Conservation (phyloP, 1,140 invertebrate genomes). For the Chelonus insularis region DNA sequence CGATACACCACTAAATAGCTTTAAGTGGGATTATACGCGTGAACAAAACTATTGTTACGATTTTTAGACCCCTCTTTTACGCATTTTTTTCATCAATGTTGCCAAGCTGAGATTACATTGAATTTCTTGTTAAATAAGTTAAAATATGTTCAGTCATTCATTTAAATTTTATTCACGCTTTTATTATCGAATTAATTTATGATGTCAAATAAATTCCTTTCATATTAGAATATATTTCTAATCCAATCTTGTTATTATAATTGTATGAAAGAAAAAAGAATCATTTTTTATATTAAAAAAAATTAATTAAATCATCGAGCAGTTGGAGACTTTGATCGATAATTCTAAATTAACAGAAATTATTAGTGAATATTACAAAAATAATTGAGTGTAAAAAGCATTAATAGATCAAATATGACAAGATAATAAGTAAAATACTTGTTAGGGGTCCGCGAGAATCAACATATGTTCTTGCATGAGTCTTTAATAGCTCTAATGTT, state of each 20-base stretch:
- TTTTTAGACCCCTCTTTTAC: constrained; percentile 16
- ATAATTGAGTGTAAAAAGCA: constrained; percentile 15
- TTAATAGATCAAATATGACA: constrained; percentile 41
- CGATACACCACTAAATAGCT: constrained; percentile 41
- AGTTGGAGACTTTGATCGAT: background rate
- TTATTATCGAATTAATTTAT: no score
- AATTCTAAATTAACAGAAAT: background rate
- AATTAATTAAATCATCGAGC: no score
- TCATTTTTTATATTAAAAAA: no score
- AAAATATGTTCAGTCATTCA: background rate
- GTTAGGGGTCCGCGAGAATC: constrained; percentile 36
- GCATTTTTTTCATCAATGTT: background rate
- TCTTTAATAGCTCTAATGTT: constrained; percentile 30
- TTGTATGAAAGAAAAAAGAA: no score
- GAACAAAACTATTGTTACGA: constrained; percentile 22
- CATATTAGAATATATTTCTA: no score
- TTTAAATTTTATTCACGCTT: no score
- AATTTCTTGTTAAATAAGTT: background rate
- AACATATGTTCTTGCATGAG: constrained; percentile 37
- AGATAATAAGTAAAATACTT: constrained; percentile 37
- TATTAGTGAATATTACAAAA: no score
- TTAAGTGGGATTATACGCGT: constrained; percentile 40
- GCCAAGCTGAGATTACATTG: background rate
- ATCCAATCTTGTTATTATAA: no score
- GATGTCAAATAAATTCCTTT: no score